Conservation (phyloP, 2,113 vertebrate genomes). For the Xiphias gladius region DNA sequence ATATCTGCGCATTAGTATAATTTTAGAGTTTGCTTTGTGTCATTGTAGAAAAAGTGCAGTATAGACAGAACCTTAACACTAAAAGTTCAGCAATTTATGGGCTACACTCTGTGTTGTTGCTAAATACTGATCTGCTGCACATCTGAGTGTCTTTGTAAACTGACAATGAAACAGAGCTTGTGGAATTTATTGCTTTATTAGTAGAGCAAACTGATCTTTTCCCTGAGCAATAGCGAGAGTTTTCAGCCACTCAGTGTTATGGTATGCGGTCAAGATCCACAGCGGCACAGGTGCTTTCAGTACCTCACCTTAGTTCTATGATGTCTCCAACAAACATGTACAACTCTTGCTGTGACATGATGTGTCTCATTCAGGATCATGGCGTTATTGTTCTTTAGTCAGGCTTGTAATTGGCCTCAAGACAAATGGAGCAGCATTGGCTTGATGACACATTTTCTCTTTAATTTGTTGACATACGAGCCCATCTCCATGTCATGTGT, state of each 20-base stretch:
- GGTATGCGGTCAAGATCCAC: not conserved
- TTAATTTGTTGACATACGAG: slow-evolving; percentile 47
- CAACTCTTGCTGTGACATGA: not conserved
- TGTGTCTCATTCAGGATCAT: slow-evolving; percentile 12
- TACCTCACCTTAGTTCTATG: not conserved
- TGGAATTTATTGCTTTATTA: slow-evolving; percentile 14
- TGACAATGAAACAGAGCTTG: not conserved
- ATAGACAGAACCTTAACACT: not conserved
- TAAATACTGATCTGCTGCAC: slow-evolving; percentile 2
- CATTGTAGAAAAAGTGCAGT: not conserved
- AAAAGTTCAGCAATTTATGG: slow-evolving; percentile 4
- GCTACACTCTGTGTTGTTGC: not conserved
- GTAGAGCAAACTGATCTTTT: not conserved
- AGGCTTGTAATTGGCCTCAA: not conserved
- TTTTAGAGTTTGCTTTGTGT: not conserved
- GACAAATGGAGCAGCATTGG: slow-evolving; percentile 30
- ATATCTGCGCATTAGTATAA: not conserved
- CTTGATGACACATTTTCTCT: slow-evolving; percentile 27
- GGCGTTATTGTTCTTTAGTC: not conserved
- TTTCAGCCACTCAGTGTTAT: not conserved
- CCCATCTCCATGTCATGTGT: slow-evolving; percentile 62
- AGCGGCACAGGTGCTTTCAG: not conserved
- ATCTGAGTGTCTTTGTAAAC: slow-evolving; percentile 1
- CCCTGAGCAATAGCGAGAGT: not conserved
- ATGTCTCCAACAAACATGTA: not conserved